These are phyloP conservation scores for Copidosoma aretas DNA, from an alignment of 2,888 invertebrate genomes.

Conservation along the genomic window DNA sequence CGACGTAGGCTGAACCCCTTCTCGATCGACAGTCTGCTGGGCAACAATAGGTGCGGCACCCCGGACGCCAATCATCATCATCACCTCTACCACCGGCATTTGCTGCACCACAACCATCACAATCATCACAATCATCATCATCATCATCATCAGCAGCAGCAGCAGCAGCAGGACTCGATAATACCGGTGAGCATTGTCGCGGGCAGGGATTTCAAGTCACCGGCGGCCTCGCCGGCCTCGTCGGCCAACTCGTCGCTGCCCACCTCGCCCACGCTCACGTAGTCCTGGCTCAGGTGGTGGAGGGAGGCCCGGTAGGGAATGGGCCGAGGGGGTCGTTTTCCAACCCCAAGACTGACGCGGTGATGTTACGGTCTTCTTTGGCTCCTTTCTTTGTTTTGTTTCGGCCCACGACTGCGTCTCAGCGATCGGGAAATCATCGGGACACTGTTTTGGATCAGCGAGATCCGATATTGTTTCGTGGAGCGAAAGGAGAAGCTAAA, in stretches of 20 bases:
- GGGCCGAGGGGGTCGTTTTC: too few species aligned
- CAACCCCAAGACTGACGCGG: too few species aligned
- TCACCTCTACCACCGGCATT: slow-evolving; percentile 2
- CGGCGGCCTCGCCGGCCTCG: slow-evolving; percentile 51
- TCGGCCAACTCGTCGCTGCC: slow-evolving; percentile 54
- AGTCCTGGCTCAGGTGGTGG: slow-evolving; percentile 45
- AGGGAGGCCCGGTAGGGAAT: not conserved
- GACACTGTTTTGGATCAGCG: too few species aligned
- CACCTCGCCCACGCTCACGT: slow-evolving; percentile 57
- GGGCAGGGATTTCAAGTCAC: slow-evolving; percentile 55
- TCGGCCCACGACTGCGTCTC: too few species aligned
- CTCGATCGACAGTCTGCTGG: slow-evolving; percentile 85
- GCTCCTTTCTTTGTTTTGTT: too few species aligned
- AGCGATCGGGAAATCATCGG: too few species aligned
- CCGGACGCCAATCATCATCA: slow-evolving; percentile 11
- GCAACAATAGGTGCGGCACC: slow-evolving; percentile 47
- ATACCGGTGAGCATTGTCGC: slow-evolving; percentile 23
- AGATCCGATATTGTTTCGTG: too few species aligned
- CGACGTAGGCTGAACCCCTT: slow-evolving; percentile 80
- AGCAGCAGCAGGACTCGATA: slow-evolving; percentile 22
- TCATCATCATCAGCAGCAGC: slow-evolving; percentile 9
- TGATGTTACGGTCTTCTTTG: too few species aligned
- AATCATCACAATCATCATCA: slow-evolving; percentile 6
- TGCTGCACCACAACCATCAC: slow-evolving; percentile 18
- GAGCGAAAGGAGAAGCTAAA: too few species aligned